Evolutionary conservation across 2,797 vertebrate genomes (phyloP), one percentile per base, ranked within the genome.

Genomic region (Rhabdomys pumilio): DNA sequence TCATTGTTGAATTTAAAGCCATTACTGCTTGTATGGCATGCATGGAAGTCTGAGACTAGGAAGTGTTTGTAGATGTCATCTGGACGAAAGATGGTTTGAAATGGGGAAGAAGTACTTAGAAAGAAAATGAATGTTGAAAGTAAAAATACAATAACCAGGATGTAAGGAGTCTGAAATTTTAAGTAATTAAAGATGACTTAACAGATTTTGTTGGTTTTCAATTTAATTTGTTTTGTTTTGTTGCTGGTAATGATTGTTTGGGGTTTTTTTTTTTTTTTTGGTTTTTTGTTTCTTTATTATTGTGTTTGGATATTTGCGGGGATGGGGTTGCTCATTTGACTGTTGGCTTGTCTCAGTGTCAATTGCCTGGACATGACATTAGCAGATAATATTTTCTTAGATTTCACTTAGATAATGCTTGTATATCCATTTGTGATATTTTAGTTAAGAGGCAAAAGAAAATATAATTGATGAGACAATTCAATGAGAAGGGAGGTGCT

Each of bases 391-490:
- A 55, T 57, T 91, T 90, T 8, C n/a, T n/a, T n/a, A n/a, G n/a
- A n/a, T n/a, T n/a, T n/a, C n/a, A n/a, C 34, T 63, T 87, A 80
- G 22, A 90, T 24, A 55, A 80, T 29, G 19, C 80, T 86, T 82
- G 24, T 77, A 76, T 19, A 67, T 72, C 61, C 22, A 72, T 94
- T 67, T 84, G 5, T 94, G 85, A 94, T 31, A 13, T n/a, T 96
- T 96, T 72, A 85, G 4, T 38, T 92, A 19, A 20, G 65, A 95
- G 24, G 31, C 10, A 20, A 26, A 80, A 88, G 14, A 55, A 93
- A 83, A 89, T 59, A 22, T 8, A 53, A 53, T 38, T 72, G 53
- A 93, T 61, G 6, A 57, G 79, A 76, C 1, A 83, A 93, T 61
- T 47, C 34, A 41, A 69, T 55, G 44, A 93, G 19, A n/a, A 76